Evolutionary conservation across 2,888 invertebrate genomes (phyloP), one percentile per base, ranked within the genome.

Genomic region (Eristalis intricaria): DNA sequence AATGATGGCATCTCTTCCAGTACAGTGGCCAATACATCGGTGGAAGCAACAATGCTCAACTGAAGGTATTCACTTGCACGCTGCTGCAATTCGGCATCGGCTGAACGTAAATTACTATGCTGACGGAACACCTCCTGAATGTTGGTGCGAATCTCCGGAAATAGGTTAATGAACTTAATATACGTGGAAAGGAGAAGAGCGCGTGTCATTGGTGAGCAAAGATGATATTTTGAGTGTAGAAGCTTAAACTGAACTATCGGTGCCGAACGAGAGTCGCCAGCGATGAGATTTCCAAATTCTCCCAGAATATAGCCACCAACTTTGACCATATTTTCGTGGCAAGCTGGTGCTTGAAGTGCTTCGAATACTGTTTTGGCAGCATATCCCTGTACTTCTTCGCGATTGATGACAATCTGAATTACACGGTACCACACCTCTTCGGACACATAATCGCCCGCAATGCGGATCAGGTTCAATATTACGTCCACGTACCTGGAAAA

Each of bases 261-360:
- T 77, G 99, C 98, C 65, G 99, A 99, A 81, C 99, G 95, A 85
- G 98, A 97, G 93, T 99, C 99, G 19, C 99, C 99, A 90, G 99
- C 99, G 92, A 99, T 99, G 85, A 99, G 95, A 94, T 99, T 99
- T 74, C 99, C 99, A 94, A 99, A 99, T 94, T 99, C 99, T 87
- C 99, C 99, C 85, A 99, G 95, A 90, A 99, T 99, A 91, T 99
- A 99, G 74, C 99, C 99, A 85, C 99, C 99, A 76, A 99, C 99
- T 95, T 99, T 99, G 1, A 99, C 99, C 99, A 99, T 99, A 93
- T 99, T 99, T 94, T 99, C 99, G 93, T 99, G 99, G 91, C 99
- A 99, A 32, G 99, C 99, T 23, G 99, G 99, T 40, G 99, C 99
- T 94, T 99, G 99, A 74, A 99, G 94, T 79, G 99, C 99, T 95